A percentile compares a stretch with the other conserved stretches of the same genome.
These are phyloP conservation scores for Dasypolia templi DNA, from an alignment of 2,888 invertebrate genomes.

Conservation along the genomic window DNA sequence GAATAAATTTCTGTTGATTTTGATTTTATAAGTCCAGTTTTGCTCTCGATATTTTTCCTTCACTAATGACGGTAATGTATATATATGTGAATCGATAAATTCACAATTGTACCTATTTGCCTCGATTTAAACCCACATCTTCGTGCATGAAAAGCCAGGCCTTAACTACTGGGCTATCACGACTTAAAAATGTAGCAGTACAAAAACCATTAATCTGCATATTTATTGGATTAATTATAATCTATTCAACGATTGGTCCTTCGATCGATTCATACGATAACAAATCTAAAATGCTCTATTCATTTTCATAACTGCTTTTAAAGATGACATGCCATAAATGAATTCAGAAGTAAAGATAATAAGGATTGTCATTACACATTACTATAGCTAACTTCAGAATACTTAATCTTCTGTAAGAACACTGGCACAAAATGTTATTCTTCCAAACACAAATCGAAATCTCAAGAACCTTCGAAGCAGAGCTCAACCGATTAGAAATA, in stretches of 20 bases:
- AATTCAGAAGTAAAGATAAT: neutral
- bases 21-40: too few relatives aligned
- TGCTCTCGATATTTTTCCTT: too few relatives aligned
- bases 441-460: slow-evolving; percentile 20
- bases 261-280: too few relatives aligned
- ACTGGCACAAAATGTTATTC: slow-evolving; percentile 14
- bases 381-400: neutral
- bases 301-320: neutral
- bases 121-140: too few relatives aligned
- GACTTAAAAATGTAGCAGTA: neutral
- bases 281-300: neutral
- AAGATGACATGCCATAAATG: neutral
- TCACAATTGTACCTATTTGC: too few relatives aligned
- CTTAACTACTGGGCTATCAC: too few relatives aligned
- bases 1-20: too few relatives aligned
- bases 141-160: too few relatives aligned
- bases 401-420: neutral
- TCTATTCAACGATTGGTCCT: too few relatives aligned
- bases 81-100: too few relatives aligned
- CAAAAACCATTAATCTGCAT: too few relatives aligned
- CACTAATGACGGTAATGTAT: too few relatives aligned
- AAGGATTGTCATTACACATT: slow-evolving; percentile 18
- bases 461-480: slow-evolving; percentile 4
- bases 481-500: slow-evolving; percentile 39
- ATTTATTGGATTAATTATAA: neutral